Conservation (phyloP, 2,797 vertebrate species). For the Galago senegalensis region DNA sequence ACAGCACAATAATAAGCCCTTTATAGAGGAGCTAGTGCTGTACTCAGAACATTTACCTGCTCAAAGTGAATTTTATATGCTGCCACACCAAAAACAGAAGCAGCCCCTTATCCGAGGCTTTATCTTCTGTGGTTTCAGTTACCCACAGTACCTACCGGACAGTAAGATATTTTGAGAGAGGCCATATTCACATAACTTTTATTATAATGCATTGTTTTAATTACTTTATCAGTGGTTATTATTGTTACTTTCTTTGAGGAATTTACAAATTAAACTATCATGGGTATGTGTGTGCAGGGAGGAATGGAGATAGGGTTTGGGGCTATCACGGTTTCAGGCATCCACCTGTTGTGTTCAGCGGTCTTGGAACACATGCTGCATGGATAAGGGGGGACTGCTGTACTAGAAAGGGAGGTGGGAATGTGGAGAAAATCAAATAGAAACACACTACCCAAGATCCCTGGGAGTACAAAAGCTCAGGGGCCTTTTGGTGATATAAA, state of each 20-base stretch:
- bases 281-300: background rate
- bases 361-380: background rate
- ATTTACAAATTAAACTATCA: background rate
- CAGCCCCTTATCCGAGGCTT: background rate
- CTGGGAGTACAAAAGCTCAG: slow-evolving; percentile 37
- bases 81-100: background rate
- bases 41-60: slow-evolving; percentile 1
- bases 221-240: background rate
- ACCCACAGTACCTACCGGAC: background rate
- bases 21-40: background rate
- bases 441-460: slow-evolving; percentile 30
- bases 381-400: background rate
- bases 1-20: background rate
- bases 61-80: slow-evolving; percentile 18
- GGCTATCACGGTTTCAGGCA: background rate
- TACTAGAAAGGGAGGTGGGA: background rate
- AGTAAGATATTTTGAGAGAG: background rate
- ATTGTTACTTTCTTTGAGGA: background rate
- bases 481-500: slow-evolving; percentile 64
- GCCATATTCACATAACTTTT: background rate
- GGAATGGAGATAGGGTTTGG: background rate
- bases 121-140: background rate
- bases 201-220: background rate
- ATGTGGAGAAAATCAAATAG: slow-evolving; percentile 45
- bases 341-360: no score